Conservation (phyloP, 2,797 vertebrate genomes). For the Scolopax bukidnonensis region DNA sequence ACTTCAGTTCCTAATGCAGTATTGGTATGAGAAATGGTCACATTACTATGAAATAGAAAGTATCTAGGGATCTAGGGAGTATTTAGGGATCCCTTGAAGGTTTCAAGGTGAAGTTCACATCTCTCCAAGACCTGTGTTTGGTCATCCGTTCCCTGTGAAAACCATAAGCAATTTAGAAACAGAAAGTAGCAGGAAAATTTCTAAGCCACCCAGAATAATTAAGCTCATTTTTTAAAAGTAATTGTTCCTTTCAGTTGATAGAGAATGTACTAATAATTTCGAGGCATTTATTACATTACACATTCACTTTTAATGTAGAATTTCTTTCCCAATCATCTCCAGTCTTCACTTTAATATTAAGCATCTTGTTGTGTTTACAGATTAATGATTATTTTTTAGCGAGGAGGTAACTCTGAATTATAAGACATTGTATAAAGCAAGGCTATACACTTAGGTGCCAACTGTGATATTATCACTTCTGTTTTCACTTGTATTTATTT, state of each 20-base stretch:
- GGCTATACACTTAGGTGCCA: neutral
- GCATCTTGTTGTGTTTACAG: neutral
- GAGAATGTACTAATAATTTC: neutral
- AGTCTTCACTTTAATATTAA: neutral
- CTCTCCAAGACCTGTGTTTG: neutral
- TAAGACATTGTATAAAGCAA: neutral
- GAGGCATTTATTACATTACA: neutral
- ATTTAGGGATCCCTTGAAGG: neutral
- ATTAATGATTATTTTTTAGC: neutral
- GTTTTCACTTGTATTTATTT: neutral
- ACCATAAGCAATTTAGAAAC: neutral
- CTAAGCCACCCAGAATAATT: neutral
- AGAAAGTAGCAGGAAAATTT: neutral
- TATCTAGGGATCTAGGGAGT: neutral
- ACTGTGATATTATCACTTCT: neutral
- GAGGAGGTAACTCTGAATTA: neutral
- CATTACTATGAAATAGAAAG: neutral
- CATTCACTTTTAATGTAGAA: neutral
- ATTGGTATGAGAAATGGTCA: neutral
- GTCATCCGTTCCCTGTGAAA: neutral
- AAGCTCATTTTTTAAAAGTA: neutral
- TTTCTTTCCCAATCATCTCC: neutral
- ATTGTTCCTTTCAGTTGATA: neutral
- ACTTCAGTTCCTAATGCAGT: neutral
- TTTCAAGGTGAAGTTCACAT: neutral